Percentiles rank a stretch among this genome's conserved stretches.
Evolutionary conservation across 2,797 vertebrate genomes (phyloP).

Genomic region (Garrulus glandarius): DNA sequence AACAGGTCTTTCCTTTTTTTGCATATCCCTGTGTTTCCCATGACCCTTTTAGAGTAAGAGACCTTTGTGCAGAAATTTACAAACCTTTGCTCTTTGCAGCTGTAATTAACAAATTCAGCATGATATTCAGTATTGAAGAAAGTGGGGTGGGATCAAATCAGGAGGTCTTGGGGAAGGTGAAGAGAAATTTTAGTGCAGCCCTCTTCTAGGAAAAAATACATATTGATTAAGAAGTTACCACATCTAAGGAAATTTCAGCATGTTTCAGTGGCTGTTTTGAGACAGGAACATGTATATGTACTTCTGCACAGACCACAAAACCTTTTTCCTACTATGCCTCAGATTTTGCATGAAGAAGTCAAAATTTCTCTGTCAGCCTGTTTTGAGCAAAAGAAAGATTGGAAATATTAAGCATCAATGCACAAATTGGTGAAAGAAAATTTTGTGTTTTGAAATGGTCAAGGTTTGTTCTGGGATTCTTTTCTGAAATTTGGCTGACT

Average conservation of each 20-base stretch:
- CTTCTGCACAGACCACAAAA: background rate
- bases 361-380: background rate
- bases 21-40: accelerated
- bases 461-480: background rate
- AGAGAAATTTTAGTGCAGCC: background rate
- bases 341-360: background rate
- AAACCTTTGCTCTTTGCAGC: background rate
- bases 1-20: background rate
- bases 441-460: background rate
- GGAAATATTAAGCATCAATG: background rate
- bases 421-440: background rate
- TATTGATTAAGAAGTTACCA: background rate
- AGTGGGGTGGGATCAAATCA: background rate
- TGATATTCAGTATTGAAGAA: background rate
- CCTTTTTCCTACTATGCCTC: background rate
- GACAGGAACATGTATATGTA: background rate
- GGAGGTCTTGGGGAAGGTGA: background rate
- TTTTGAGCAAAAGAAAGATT: background rate
- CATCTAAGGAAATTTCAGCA: background rate
- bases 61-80: background rate
- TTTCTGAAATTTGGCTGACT: background rate
- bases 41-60: background rate
- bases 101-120: background rate
- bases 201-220: background rate
- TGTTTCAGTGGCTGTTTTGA: background rate